Evolutionary conservation across 2,113 vertebrate species (phyloP).

Genomic region (Peromyscus californicus): DNA sequence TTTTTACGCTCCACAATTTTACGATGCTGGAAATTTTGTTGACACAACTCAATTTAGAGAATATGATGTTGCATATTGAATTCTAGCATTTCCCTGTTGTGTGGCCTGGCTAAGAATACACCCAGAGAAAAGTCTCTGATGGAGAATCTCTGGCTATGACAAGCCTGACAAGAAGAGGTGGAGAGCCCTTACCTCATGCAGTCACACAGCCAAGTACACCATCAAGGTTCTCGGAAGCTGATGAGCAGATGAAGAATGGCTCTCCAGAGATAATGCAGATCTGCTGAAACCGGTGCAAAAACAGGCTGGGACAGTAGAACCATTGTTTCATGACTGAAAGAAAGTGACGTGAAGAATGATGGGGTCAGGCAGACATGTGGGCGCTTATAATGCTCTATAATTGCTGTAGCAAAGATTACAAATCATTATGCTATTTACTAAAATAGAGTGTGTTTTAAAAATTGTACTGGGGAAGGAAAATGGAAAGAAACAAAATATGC

Average conservation of each 20-base stretch:
- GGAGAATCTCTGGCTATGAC: slow-evolving; percentile 28
- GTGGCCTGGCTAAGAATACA: slow-evolving; percentile 34
- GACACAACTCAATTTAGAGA: slow-evolving; percentile 40
- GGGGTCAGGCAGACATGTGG: neutral
- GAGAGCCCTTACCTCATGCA: slow-evolving; percentile 38
- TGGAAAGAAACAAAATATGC: slow-evolving; percentile 6
- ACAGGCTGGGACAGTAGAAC: neutral
- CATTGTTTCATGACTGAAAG: neutral
- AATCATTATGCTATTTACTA: neutral
- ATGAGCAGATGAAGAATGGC: slow-evolving; percentile 54
- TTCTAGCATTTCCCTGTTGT: slow-evolving; percentile 24
- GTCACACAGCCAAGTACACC: neutral
- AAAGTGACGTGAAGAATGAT: neutral
- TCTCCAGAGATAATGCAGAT: slow-evolving; percentile 21
- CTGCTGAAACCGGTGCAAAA: slow-evolving; percentile 28
- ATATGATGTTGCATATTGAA: slow-evolving; percentile 21
- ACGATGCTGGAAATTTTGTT: slow-evolving; percentile 44
- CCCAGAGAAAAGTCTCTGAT: neutral
- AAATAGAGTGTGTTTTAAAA: slow-evolving; percentile 21
- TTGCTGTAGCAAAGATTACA: slow-evolving; percentile 21
- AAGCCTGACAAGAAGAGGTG: slow-evolving; percentile 61
- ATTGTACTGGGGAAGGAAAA: neutral
- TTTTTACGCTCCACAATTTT: slow-evolving; percentile 54
- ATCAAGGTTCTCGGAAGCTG: slow-evolving; percentile 22
- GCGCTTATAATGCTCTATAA: neutral